phyloP scores from a whole-genome alignment of 1,140 invertebrate genomes.

The Achroia grisella region DNA sequence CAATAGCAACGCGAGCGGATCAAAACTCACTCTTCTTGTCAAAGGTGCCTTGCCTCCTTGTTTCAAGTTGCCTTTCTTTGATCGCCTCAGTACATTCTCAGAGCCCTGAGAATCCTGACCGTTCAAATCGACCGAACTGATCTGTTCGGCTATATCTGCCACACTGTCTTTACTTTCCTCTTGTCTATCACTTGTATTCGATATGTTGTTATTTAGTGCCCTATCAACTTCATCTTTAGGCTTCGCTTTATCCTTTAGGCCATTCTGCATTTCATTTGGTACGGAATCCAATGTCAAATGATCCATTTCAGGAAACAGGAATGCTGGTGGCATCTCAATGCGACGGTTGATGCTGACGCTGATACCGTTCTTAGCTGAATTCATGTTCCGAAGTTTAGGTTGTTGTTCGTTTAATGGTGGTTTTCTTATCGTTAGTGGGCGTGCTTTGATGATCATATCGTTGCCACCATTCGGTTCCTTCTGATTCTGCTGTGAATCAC shows the following conservation, averaged over 20 bases:
- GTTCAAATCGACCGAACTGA: constrained; percentile 69
- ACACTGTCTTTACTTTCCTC: constrained; percentile 73
- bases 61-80: constrained; percentile 85
- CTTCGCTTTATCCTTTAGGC: constrained; percentile 49
- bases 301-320: constrained; percentile 85
- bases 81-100: constrained; percentile 76
- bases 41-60: constrained; percentile 81
- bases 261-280: constrained; percentile 42
- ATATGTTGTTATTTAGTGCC: constrained; percentile 56
- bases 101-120: constrained; percentile 71
- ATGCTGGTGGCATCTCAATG: constrained; percentile 88
- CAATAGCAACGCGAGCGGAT: constrained; percentile 95
- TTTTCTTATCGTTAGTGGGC: constrained; percentile 86
- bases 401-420: constrained; percentile 83
- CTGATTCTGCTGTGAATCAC: constrained; percentile 38
- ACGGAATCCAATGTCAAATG: constrained; percentile 39
- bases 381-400: constrained; percentile 79
- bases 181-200: constrained; percentile 39
- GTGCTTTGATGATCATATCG: constrained; percentile 83
- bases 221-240: constrained; percentile 60
- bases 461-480: constrained; percentile 65
- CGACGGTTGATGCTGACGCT: constrained; percentile 81
- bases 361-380: constrained; percentile 71
- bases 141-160: constrained; percentile 65
- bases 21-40: constrained; percentile 93